A percentile compares a stretch with the other conserved stretches of the same genome.
phyloP scores from a whole-genome alignment of 2,113 vertebrate genomes.

The Melanerpes formicivorus region DNA sequence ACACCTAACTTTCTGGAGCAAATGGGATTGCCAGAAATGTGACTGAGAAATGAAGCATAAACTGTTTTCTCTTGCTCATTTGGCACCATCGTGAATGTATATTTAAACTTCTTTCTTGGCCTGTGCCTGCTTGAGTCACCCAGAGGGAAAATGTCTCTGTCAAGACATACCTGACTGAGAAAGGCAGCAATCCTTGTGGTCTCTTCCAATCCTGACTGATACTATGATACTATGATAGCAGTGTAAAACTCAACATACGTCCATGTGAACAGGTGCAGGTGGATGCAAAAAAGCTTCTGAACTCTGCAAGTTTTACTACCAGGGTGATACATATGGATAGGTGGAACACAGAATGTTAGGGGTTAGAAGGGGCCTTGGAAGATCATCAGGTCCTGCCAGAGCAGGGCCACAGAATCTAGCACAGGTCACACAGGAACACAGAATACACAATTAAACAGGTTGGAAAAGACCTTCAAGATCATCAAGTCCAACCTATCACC shows the following conservation, averaged over 20 bases:
- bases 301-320: background rate
- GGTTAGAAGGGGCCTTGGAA: too few species aligned
- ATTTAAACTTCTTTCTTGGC: background rate
- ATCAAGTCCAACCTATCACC: too few species aligned
- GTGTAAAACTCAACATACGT: background rate
- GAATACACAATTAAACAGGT: too few species aligned
- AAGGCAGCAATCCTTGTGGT: background rate
- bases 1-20: background rate
- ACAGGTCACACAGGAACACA: too few species aligned
- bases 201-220: too few species aligned
- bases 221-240: too few species aligned
- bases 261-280: background rate
- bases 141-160: background rate
- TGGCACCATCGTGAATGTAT: background rate
- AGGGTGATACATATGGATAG: background rate
- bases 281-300: background rate
- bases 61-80: conserved; percentile 8
- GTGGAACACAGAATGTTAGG: too few species aligned
- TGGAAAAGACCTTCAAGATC: too few species aligned
- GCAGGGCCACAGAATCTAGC: too few species aligned
- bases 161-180: background rate
- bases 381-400: too few species aligned
- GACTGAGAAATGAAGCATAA: conserved; percentile 21
- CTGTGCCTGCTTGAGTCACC: background rate
- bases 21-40: conserved; percentile 24